Base-by-base conservation (phyloP, 2,888 invertebrate species). In the Platynereis dumerilii region DNA sequence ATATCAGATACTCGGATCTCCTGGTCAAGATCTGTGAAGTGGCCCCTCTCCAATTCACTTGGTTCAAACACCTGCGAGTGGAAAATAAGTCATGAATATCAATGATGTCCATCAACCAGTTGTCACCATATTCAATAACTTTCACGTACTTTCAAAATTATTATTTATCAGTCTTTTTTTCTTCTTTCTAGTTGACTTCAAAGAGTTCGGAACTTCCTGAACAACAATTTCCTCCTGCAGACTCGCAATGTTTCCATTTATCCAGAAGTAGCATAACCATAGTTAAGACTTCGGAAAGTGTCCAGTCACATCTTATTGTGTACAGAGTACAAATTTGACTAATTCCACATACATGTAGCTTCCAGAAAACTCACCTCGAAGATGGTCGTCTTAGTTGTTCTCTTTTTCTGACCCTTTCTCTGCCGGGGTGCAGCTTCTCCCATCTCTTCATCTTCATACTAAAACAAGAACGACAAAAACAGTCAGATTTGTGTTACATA, bases 11-110 rank as follows among this genome's bases (percentile, higher is more conserved):
- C 76, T 65, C 86, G 75, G 67, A 88, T 87, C 91, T 96, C 94
- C 15, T 96, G 89, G 84, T 97, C 96, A 75, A 92, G 86, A 82
- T 97, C 95, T 0, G 97, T 96, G 80, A 98, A 93, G 80, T 96
- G 96, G 44, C 95, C 95, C 58, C 95, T 89, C 84, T 97, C 97
- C 76, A 99, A 87, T 84, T 99, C 99, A 77, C 93, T 93, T 0
- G 99, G 99, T 84, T 99, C 99, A 80, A 96, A 97, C 67, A 97
- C 91, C 85, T 96, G 48, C 3, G 48, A n/a, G n/a, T n/a, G n/a
- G 17, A n/a, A n/a, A 48, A 48, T n/a, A 53, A 57, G 42, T 42
- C n/a, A 17, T 52, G 52, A 5, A 34, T n/a, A n/a, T n/a, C n/a
- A n/a, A n/a, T n/a, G n/a, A n/a, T n/a, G n/a, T n/a, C n/a, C n/a